These are phyloP conservation scores for Lycaon pictus DNA, from an alignment of 2,113 vertebrate genomes.

Conservation along the genomic window DNA sequence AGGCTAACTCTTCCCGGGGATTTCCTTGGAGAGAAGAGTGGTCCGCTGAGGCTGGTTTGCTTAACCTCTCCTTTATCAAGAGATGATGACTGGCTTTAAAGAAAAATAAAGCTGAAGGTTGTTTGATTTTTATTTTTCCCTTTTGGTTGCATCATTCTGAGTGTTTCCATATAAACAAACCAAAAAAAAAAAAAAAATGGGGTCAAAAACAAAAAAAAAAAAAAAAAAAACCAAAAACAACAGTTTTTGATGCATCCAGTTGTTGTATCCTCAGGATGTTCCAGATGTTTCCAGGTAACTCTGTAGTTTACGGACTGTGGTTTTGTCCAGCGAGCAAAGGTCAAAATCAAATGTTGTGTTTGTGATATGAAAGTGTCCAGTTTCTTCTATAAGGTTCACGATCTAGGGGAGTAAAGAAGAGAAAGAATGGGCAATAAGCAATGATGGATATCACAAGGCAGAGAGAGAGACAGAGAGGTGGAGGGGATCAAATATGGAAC, in stretches of 20 bases:
- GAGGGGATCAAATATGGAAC: neutral
- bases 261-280: constrained; percentile 91
- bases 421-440: constrained; percentile 45
- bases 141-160: constrained; percentile 87
- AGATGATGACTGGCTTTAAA: constrained; percentile 88
- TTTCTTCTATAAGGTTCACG: constrained; percentile 99
- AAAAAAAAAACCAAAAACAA: constrained; percentile 44
- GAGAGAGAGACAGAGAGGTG: neutral
- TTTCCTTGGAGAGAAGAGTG: constrained; percentile 90
- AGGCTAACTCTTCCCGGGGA: constrained; percentile 90
- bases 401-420: constrained; percentile 90
- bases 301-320: constrained; percentile 98
- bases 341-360: constrained; percentile 99
- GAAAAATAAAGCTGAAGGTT: constrained; percentile 88
- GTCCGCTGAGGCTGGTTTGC: constrained; percentile 86
- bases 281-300: constrained; percentile 97
- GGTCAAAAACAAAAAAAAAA: no score
- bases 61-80: constrained; percentile 87
- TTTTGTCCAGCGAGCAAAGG: constrained; percentile 98
- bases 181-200: constrained; percentile 61
- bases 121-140: constrained; percentile 79
- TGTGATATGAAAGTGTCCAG: constrained; percentile 99
- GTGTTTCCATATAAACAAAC: constrained; percentile 85
- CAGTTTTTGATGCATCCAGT: constrained; percentile 87
- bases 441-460: constrained; percentile 10